phyloP scores from a whole-genome alignment of 2,888 invertebrate genomes.

The Argynnis bischoffii region DNA sequence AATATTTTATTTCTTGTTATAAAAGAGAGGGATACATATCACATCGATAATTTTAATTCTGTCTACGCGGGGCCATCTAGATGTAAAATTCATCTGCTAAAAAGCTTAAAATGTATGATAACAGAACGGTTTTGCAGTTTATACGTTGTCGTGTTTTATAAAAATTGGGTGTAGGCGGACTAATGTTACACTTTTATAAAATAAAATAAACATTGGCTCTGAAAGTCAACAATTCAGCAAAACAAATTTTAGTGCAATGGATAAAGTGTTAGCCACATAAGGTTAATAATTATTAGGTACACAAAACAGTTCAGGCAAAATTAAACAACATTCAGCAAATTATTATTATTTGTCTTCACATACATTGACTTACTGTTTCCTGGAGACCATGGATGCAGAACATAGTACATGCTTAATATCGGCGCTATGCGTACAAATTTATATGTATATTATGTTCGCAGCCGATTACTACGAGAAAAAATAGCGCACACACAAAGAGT shows the following conservation, averaged over 20 bases:
- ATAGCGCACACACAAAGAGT: constrained; percentile 69
- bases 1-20: neutral
- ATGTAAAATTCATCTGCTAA: constrained; percentile 34
- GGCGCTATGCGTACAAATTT: constrained; percentile 58
- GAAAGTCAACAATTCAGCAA: constrained; percentile 51
- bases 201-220: constrained; percentile 20
- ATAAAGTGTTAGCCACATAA: constrained; percentile 77
- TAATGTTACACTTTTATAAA: constrained; percentile 26
- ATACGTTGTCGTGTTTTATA: constrained; percentile 18
- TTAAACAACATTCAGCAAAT: constrained; percentile 60
- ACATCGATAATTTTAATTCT: constrained; percentile 40
- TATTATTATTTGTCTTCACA: constrained; percentile 62
- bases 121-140: constrained; percentile 29
- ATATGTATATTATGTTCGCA: constrained; percentile 48
- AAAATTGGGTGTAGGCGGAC: constrained; percentile 27
- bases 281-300: constrained; percentile 58
- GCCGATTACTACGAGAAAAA: constrained; percentile 23
- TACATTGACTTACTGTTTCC: constrained; percentile 90
- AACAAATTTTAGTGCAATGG: constrained; percentile 64
- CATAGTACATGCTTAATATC: constrained; percentile 81
- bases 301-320: constrained; percentile 70
- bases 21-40: neutral
- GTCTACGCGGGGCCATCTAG: constrained; percentile 28
- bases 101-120: constrained; percentile 34
- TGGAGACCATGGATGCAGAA: constrained; percentile 84